These are phyloP conservation scores for Drosophila vallismaia DNA, from an alignment of 2,888 invertebrate genomes.

Conservation along the genomic window DNA sequence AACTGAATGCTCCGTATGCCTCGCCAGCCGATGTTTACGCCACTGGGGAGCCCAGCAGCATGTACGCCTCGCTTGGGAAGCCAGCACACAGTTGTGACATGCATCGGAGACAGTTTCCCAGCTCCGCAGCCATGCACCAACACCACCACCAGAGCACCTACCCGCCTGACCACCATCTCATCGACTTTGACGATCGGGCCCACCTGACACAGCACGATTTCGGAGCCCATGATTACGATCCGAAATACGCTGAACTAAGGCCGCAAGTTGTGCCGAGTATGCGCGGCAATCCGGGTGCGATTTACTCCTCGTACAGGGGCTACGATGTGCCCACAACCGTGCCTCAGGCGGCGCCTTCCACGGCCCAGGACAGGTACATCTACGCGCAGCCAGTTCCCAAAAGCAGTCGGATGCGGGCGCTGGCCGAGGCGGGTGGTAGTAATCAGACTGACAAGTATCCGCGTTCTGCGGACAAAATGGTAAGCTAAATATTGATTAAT, in stretches of 20 bases:
- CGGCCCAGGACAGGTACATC: constrained; percentile 70
- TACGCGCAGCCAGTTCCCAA: constrained; percentile 77
- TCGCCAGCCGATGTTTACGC: constrained; percentile 58
- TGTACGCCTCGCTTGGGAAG: constrained; percentile 73
- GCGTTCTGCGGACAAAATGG: constrained; percentile 46
- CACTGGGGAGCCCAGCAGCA: constrained; percentile 54
- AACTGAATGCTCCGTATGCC: constrained; percentile 78
- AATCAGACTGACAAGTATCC: constrained; percentile 42
- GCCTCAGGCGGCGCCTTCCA: constrained; percentile 48
- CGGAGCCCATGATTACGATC: constrained; percentile 67
- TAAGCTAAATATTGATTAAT: constrained; percentile 31
- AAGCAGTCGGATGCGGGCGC: constrained; percentile 53
- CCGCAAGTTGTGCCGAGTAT: constrained; percentile 12
- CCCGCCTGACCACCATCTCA: constrained; percentile 80
- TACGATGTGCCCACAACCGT: constrained; percentile 58
- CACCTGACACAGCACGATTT: constrained; percentile 73
- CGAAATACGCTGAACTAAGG: constrained; percentile 60
- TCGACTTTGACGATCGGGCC: constrained; percentile 82
- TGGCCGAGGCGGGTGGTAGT: constrained; percentile 50
- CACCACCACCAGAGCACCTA: constrained; percentile 76
- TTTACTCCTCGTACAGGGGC: constrained; percentile 51
- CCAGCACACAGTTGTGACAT: constrained; percentile 69
- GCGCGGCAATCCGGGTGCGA: constrained; percentile 22
- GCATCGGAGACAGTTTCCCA: constrained; percentile 38
- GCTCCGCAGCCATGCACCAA: constrained; percentile 56